Conservation (phyloP, 2,888 invertebrate genomes). For the Prenolepis imparis region DNA sequence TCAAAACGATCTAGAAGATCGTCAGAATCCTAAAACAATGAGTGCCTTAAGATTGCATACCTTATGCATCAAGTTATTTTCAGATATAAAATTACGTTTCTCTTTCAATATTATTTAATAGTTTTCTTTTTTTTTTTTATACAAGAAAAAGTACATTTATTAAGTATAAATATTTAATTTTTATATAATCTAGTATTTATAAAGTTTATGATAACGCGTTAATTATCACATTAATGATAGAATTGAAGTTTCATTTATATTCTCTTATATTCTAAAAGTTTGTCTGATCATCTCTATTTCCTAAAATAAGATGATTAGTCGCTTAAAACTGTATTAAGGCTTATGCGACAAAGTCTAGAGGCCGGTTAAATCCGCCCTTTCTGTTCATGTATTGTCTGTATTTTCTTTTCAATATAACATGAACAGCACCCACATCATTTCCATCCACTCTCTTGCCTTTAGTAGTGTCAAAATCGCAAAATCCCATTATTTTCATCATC, state of each 20-base stretch:
- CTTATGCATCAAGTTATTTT: neutral
- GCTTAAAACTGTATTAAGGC: neutral
- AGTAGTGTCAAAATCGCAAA: conserved; percentile 97
- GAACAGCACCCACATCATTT: conserved; percentile 97
- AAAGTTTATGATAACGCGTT: neutral
- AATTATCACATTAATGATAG: conserved; percentile 5
- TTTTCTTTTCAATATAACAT: conserved; percentile 97
- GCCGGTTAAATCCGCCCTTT: conserved; percentile 99
- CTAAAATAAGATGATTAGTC: neutral
- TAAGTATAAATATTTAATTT: conserved; percentile 26
- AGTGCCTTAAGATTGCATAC: neutral
- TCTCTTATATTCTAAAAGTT: neutral
- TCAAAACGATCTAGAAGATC: conserved; percentile 23
- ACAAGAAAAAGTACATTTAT: conserved; percentile 9
- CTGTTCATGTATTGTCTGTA: conserved; percentile 99
- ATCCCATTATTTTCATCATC: conserved; percentile 99
- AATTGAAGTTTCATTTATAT: neutral
- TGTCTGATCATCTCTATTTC: neutral
- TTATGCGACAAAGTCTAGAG: conserved; percentile 97
- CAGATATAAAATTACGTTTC: neutral
- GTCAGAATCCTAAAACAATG: neutral
- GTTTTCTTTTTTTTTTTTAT: conserved; percentile 1
- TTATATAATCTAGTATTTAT: neutral
- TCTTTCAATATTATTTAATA: neutral
- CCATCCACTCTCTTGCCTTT: conserved; percentile 98